These are phyloP conservation scores for Tenthredo notha DNA, from an alignment of 2,888 invertebrate genomes.

Conservation along the genomic window DNA sequence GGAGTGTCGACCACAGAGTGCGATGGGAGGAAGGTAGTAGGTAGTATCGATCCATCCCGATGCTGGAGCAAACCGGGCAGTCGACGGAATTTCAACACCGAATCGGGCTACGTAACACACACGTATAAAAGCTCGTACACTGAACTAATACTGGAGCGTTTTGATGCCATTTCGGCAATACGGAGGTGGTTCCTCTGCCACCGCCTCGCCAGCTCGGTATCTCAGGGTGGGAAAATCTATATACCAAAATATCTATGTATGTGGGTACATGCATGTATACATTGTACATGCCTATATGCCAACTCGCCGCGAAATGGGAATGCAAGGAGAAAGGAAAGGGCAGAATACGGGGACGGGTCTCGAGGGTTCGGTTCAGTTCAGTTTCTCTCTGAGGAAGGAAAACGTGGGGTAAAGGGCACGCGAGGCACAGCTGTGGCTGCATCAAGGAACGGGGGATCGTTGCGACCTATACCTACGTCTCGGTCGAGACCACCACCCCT, in stretches of 20 bases:
- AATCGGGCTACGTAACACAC: slow-evolving; percentile 13
- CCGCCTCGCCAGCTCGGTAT: not conserved
- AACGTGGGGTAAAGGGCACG: slow-evolving; percentile 50
- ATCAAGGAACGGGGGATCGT: slow-evolving; percentile 51
- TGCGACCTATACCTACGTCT: slow-evolving; percentile 30
- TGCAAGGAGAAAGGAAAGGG: slow-evolving; percentile 28
- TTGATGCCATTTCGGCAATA: slow-evolving; percentile 28
- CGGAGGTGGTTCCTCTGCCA: not conserved
- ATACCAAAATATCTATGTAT: not conserved
- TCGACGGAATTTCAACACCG: slow-evolving; percentile 38
- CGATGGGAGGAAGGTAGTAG: not conserved
- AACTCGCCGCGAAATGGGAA: slow-evolving; percentile 39
- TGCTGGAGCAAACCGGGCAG: slow-evolving; percentile 41
- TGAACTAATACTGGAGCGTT: slow-evolving; percentile 7
- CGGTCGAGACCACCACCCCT: slow-evolving; percentile 58
- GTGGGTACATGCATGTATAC: not conserved
- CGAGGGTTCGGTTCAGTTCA: slow-evolving; percentile 33
- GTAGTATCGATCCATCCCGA: slow-evolving; percentile 36
- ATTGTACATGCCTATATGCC: not conserved
- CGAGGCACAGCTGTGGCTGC: slow-evolving; percentile 56
- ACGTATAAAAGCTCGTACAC: not conserved
- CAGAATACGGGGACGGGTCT: slow-evolving; percentile 41
- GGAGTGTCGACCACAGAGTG: slow-evolving; percentile 33
- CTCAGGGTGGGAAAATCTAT: not conserved
- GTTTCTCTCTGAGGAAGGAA: slow-evolving; percentile 36